Evolutionary conservation across 2,113 vertebrate genomes (phyloP), one percentile per base, ranked within the genome.

Genomic region (Eulacestoma nigropectus): DNA sequence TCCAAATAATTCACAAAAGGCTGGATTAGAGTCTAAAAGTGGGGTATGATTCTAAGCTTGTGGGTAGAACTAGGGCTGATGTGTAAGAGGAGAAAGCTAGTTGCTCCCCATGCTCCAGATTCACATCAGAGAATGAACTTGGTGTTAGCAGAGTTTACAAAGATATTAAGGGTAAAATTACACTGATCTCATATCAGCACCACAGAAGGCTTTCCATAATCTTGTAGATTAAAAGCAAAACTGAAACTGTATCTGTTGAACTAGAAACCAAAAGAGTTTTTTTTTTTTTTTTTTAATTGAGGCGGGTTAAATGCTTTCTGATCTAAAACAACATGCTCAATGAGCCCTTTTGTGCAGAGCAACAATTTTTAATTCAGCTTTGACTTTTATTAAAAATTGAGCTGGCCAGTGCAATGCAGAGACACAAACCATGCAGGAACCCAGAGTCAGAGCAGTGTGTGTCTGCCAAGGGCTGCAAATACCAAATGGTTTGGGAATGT

Each of bases 201-300:
- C 29, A 60, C 68, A 77, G 26, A 92, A 89, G 64, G 83, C 56
- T 90, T 89, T 53, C 12, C 44, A 80, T 75, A 62, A 63, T 83
- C 78, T 87, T 80, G 68, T 14, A 86, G 76, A 90, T 69, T 86
- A 90, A 92, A 93, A 90, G 73, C 47, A 87, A 88, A 84, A 81
- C 42, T 50, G 69, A 91, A 93, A 93, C 13, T 30, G 1, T 62
- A 93, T 76, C 95, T 83, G 57, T 68, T 47, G 29, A 87, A 79
- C 27, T 47, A 67, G 63, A 96, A 93, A 83, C 68, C 39, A 81
- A 77, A 90, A 73, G 89, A 35, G 30, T 15, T 39, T 39, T 39
- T 16, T 9, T 18, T 13, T 55, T 52, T 42, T n/a, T 83, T 73
- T 68, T 56, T 70, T 21, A 75, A 42, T 64, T 13, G 30, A 93